phyloP scores from a whole-genome alignment of 1,140 invertebrate genomes.

The Heliconius hermathena region DNA sequence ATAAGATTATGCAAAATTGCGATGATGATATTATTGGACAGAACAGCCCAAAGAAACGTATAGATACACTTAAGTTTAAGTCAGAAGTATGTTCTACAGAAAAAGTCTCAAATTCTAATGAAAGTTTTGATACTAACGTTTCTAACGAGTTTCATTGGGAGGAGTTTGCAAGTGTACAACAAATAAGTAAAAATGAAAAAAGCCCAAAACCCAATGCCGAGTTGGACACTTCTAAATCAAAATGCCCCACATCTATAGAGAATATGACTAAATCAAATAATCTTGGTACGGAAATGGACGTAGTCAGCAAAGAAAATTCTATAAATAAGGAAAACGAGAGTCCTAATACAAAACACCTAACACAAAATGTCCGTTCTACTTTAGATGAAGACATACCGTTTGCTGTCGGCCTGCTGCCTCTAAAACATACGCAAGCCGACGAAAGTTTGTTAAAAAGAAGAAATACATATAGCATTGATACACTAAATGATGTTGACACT shows the following conservation, averaged over 20 bases:
- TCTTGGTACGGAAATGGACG: constrained; percentile 27
- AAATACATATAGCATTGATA: constrained; percentile 49
- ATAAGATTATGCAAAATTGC: constrained; percentile 47
- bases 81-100: constrained; percentile 14
- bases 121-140: constrained; percentile 6
- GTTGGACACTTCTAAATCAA: not conserved
- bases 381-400: constrained; percentile 67
- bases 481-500: constrained; percentile 58
- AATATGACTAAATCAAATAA: constrained; percentile 22
- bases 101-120: constrained; percentile 14
- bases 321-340: constrained; percentile 27
- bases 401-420: constrained; percentile 67
- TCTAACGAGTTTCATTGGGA: constrained; percentile 30
- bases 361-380: constrained; percentile 28
- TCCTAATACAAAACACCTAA: too few relatives aligned
- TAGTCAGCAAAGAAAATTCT: constrained; percentile 26
- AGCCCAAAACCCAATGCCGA: not conserved
- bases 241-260: not conserved
- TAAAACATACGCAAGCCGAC: constrained; percentile 59
- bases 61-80: constrained; percentile 6
- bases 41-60: not conserved
- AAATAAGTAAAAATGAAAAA: constrained; percentile 14
- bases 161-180: constrained; percentile 17
- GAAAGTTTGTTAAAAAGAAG: constrained; percentile 58
- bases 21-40: constrained; percentile 6